Percentiles rank a stretch among this genome's conserved stretches.
phyloP scores from a whole-genome alignment of 1,140 invertebrate genomes.

The Drosophila erecta region DNA sequence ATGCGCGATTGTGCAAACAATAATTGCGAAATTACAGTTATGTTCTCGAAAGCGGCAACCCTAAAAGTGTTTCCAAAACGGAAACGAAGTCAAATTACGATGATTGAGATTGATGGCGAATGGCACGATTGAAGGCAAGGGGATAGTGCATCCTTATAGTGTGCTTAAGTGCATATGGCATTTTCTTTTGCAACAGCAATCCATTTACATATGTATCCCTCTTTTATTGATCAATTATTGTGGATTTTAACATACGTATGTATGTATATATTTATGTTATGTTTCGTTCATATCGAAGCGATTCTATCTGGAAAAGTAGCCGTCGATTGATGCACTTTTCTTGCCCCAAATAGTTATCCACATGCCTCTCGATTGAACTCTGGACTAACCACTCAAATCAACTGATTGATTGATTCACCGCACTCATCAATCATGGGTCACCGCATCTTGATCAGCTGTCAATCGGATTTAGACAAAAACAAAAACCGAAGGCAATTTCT shows the following conservation, averaged over 20 bases:
- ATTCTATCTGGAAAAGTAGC: not conserved
- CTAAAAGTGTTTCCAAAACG: slow-evolving; percentile 40
- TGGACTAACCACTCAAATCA: slow-evolving; percentile 25
- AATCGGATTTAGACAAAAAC: slow-evolving; percentile 40
- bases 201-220: too few relatives aligned
- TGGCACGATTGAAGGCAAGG: slow-evolving; percentile 21
- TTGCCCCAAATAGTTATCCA: not conserved
- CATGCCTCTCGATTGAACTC: slow-evolving; percentile 8
- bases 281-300: too few relatives aligned
- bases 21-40: slow-evolving; percentile 54
- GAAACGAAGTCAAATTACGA: slow-evolving; percentile 35
- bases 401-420: slow-evolving; percentile 51
- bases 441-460: slow-evolving; percentile 46
- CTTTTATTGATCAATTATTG: too few relatives aligned
- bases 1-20: slow-evolving; percentile 51
- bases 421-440: slow-evolving; percentile 47
- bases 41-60: slow-evolving; percentile 31
- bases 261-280: too few relatives aligned
- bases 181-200: too few relatives aligned
- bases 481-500: slow-evolving; percentile 18
- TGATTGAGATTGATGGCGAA: slow-evolving; percentile 42
- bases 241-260: too few relatives aligned
- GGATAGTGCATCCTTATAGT: not conserved
- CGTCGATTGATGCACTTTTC: slow-evolving; percentile 17
- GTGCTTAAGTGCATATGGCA: too few relatives aligned